Evolutionary conservation across 1,140 invertebrate genomes (phyloP).

Genomic region (Aphelenchoides fujianensis): DNA sequence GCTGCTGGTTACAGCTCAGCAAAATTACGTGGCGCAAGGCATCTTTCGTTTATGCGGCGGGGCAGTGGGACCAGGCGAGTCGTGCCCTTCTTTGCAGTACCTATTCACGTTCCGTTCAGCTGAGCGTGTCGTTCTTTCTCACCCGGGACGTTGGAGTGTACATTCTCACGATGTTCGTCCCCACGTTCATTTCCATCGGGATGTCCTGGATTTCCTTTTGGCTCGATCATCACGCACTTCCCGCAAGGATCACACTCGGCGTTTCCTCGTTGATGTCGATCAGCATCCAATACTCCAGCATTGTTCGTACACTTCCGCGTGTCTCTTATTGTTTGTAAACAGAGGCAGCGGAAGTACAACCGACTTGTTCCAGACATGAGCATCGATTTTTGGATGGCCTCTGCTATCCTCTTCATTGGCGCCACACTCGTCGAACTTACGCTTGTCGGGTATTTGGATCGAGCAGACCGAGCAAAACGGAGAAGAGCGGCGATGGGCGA

Average conservation of each 20-base stretch:
- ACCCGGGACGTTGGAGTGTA: constrained; percentile 65
- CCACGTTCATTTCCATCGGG: background rate
- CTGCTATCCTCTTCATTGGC: constrained; percentile 25
- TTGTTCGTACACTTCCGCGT: constrained; percentile 56
- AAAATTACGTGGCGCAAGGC: constrained; percentile 55
- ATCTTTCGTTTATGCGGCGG: constrained; percentile 53
- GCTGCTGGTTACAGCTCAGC: no score
- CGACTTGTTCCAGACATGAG: no score
- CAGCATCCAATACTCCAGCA: constrained; percentile 60
- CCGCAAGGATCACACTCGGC: constrained; percentile 65
- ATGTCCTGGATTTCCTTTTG: constrained; percentile 67
- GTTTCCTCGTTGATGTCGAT: constrained; percentile 52
- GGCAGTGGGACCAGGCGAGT: constrained; percentile 45
- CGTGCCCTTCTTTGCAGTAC: constrained; percentile 4
- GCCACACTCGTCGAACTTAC: constrained; percentile 40
- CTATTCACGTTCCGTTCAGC: no score
- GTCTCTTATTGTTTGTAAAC: constrained; percentile 19
- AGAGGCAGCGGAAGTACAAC: background rate
- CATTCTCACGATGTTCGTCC: constrained; percentile 64
- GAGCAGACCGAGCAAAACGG: constrained; percentile 16
- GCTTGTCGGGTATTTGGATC: constrained; percentile 45
- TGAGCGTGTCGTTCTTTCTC: constrained; percentile 65
- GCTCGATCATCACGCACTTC: constrained; percentile 64
- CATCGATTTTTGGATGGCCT: no score
- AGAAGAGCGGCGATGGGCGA: constrained; percentile 3